phyloP scores from a whole-genome alignment of 1,140 invertebrate species.

The Neotoxoptera formosana region DNA sequence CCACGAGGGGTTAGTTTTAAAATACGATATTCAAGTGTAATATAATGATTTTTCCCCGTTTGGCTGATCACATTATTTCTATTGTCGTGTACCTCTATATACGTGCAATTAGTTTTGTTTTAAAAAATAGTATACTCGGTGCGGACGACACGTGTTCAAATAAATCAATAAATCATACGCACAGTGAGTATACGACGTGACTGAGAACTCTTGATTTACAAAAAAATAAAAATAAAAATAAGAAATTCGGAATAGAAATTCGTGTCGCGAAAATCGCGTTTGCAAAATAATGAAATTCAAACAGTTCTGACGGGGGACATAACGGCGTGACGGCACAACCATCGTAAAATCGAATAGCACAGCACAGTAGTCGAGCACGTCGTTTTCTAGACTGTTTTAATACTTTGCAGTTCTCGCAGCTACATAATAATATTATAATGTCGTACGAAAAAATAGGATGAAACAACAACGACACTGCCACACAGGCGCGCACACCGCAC shows the following conservation, averaged over 20 bases:
- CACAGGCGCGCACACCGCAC: neutral
- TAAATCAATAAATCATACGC: neutral
- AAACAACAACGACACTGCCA: neutral
- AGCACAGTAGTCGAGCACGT: neutral
- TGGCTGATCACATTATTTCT: neutral
- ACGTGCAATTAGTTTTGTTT: neutral
- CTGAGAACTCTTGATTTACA: neutral
- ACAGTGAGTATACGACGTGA: neutral
- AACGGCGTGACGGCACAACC: neutral
- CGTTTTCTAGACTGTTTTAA: neutral
- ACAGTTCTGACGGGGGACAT: neutral
- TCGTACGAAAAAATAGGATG: neutral
- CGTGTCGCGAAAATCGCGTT: neutral
- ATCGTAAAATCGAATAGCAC: neutral
- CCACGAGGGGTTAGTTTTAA: neutral
- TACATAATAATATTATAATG: neutral
- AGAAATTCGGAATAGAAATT: neutral
- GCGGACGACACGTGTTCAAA: neutral
- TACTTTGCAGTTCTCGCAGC: neutral
- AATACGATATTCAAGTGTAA: neutral
- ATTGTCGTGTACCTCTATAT: neutral
- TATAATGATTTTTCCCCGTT: neutral
- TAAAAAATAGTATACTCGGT: neutral
- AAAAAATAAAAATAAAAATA: neutral
- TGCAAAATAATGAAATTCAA: conserved; percentile 1